A percentile compares a stretch with the other conserved stretches of the same genome.
Conservation (phyloP, 2,113 vertebrate species). For the Forbesichthys agassizii region DNA sequence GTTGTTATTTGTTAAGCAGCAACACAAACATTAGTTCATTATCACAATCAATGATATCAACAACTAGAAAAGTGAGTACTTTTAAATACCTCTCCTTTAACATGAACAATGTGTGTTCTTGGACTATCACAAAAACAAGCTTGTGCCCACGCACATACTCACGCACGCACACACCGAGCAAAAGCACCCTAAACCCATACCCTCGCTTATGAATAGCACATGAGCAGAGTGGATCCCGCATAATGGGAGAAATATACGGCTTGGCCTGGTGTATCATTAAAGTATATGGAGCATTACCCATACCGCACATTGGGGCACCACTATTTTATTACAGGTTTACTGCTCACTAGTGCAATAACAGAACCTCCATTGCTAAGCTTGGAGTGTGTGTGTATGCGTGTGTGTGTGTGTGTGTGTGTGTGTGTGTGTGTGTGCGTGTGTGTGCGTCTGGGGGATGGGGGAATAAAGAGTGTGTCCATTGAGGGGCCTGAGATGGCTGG, state of each 20-base stretch:
- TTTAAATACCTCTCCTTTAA: no score
- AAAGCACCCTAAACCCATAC: no score
- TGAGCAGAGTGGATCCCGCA: slow-evolving; percentile 41
- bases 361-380: slow-evolving; percentile 51
- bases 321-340: slow-evolving; percentile 75
- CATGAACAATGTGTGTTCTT: no score
- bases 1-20: no score
- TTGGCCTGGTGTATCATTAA: slow-evolving; percentile 70
- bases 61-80: no score
- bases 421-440: background rate
- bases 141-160: no score
- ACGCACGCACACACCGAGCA: no score
- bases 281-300: slow-evolving; percentile 77
- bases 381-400: slow-evolving; percentile 22
- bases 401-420: background rate
- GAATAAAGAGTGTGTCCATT: no score
- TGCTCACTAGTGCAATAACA: slow-evolving; percentile 65
- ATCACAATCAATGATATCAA: no score
- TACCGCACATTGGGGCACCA: slow-evolving; percentile 61
- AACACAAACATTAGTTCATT: no score
- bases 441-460: background rate
- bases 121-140: no score
- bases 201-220: slow-evolving; percentile 43
- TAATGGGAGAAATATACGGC: slow-evolving; percentile 67
- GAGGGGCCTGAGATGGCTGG: no score